Base-by-base conservation (phyloP, 2,888 invertebrate genomes). In the Plebejus anna region DNA sequence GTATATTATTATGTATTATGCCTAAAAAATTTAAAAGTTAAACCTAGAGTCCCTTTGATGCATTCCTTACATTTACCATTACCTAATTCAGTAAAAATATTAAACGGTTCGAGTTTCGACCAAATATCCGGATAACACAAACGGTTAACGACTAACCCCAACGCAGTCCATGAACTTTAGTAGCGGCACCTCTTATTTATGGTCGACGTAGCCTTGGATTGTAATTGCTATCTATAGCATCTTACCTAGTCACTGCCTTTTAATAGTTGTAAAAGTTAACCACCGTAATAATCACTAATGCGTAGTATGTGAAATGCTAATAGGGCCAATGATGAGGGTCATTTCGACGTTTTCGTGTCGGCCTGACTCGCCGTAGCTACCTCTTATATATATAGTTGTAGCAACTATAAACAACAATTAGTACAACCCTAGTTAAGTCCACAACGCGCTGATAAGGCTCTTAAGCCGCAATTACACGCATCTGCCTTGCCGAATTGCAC, bases 371-470 rank as follows among this genome's bases (percentile, higher is more conserved):
- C 80, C 81, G 84, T 82, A 79, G 82, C 81, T 78, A 82, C 82
- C 85, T 82, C 81, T 83, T 83, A 79, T 84, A 83, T 83, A 83
- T 22, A 22, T 22, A 22, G 22, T 22, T 22, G 22, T 22, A 22
- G 22, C 82, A 80, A 83, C 83, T 82, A 87, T 89, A 89, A 90
- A 89, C 83, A 85, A 86, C 87, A 88, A 89, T 89, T 88, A 89
- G 85, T 84, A 83, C 82, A 83, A 81, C 81, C 83, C 85, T 91
- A 90, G 91, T 91, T 90, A 90, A 88, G 84, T 84, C 82, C 85
- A 84, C 86, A 87, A 86, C 84, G 85, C 83, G 84, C 82, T 86
- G 91, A 91, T 91, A 91, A 89, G 87, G 86, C 89, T 90, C 89
- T 89, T 89, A 88, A 61, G 86, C 88, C 85, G 86, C 79, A 82